phyloP scores from a whole-genome alignment of 2,797 vertebrate genomes.

The Acrossocheilus fasciatus region DNA sequence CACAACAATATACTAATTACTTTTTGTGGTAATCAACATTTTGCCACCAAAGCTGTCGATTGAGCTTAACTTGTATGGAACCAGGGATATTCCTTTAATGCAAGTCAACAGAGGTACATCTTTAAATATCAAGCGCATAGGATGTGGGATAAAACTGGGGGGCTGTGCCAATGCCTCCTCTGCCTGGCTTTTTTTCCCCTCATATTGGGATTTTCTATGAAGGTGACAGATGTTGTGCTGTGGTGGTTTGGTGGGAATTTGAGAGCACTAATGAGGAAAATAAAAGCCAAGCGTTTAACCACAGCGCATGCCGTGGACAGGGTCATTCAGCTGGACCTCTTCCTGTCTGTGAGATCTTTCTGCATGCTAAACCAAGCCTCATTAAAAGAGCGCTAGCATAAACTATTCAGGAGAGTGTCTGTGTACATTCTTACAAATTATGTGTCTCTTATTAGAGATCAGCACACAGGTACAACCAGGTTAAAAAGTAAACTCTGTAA shows the following conservation, averaged over 20 bases:
- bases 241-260: constrained; percentile 6
- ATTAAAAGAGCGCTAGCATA: constrained; percentile 57
- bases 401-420: constrained; percentile 29
- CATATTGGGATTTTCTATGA: constrained; percentile 15
- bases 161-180: not conserved
- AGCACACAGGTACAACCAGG: constrained; percentile 17
- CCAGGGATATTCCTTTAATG: not conserved
- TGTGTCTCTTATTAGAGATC: constrained; percentile 41
- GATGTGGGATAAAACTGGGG: not conserved
- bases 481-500: constrained; percentile 34
- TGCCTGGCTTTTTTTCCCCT: not conserved
- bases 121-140: not conserved
- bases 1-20: not conserved
- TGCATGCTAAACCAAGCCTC: constrained; percentile 41
- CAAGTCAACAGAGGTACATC: not conserved
- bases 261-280: constrained; percentile 57
- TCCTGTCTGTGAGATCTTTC: constrained; percentile 29
- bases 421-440: not conserved
- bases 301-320: constrained; percentile 14
- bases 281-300: constrained; percentile 49
- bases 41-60: not conserved
- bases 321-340: constrained; percentile 30
- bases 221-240: constrained; percentile 28
- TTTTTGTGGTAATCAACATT: not conserved
- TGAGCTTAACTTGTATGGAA: not conserved